Evolutionary conservation across 2,113 vertebrate species (phyloP).

Genomic region (Lota lota): DNA sequence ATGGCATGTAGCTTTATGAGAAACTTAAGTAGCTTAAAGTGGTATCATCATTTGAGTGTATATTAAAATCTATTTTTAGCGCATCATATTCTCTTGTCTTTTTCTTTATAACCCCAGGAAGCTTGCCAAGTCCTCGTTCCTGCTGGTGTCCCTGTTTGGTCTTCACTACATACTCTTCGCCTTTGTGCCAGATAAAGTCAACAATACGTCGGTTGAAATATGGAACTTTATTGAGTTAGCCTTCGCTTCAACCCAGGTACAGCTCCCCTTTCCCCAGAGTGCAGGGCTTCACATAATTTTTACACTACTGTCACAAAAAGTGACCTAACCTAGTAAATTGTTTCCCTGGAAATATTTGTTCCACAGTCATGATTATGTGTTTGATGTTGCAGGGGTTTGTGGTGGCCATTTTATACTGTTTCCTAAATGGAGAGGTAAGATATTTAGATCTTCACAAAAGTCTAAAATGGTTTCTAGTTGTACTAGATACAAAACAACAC

Average conservation of each 20-base stretch:
- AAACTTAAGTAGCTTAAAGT: not conserved
- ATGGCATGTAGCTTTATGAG: no score
- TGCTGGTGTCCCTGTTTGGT: conserved; percentile 86
- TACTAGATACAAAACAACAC: no score
- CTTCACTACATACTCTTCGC: conserved; percentile 84
- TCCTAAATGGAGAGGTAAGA: conserved; percentile 59
- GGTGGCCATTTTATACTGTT: conserved; percentile 61
- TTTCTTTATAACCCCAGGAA: conserved; percentile 67
- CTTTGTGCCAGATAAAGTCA: conserved; percentile 77
- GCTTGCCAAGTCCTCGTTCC: conserved; percentile 83
- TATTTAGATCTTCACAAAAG: not conserved
- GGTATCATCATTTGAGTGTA: conserved; percentile 3
- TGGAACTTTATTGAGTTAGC: conserved; percentile 81
- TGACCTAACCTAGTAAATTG: not conserved
- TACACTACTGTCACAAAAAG: not conserved
- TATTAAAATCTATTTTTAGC: no score
- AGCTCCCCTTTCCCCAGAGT: no score
- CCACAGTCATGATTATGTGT: conserved; percentile 2
- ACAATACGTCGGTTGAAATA: conserved; percentile 68
- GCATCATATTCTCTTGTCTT: not conserved
- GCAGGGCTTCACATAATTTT: not conserved
- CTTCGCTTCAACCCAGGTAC: conserved; percentile 87
- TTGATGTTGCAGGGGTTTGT: conserved; percentile 49
- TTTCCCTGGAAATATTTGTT: not conserved
- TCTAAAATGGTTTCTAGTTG: not conserved